These are phyloP conservation scores for Petrophora chlorosata DNA, from an alignment of 2,888 invertebrate species.

Conservation along the genomic window DNA sequence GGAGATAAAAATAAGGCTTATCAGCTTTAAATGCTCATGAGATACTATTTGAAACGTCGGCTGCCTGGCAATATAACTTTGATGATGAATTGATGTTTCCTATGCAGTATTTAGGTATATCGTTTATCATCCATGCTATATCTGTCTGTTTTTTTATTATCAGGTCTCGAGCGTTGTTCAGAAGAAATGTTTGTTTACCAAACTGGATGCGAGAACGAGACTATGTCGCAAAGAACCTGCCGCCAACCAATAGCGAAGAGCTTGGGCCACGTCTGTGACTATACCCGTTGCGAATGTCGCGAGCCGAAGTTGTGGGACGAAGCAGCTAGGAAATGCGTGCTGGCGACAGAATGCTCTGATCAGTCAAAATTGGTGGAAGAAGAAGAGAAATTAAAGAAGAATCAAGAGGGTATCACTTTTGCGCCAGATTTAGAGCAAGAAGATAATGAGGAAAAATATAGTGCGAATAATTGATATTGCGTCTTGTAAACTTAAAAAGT, in stretches of 20 bases:
- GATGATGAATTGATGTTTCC: too few species aligned
- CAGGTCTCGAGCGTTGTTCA: slow-evolving; percentile 48
- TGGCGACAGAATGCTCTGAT: slow-evolving; percentile 42
- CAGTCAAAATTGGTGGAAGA: slow-evolving; percentile 32
- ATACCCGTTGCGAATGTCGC: slow-evolving; percentile 48
- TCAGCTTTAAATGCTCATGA: too few species aligned
- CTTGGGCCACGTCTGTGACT: slow-evolving; percentile 48
- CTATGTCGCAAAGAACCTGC: slow-evolving; percentile 49
- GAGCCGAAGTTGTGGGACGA: slow-evolving; percentile 48
- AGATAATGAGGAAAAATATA: neutral
- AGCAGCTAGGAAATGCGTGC: slow-evolving; percentile 42
- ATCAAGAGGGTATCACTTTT: neutral
- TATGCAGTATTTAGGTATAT: too few species aligned
- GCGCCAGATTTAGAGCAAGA: neutral
- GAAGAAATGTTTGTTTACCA: slow-evolving; percentile 42
- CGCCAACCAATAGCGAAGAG: slow-evolving; percentile 33
- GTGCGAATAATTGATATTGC: neutral
- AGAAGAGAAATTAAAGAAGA: slow-evolving; percentile 9
- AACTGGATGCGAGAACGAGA: slow-evolving; percentile 37
- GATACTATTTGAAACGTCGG: too few species aligned
- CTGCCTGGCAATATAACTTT: too few species aligned
- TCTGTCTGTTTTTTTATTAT: neutral
- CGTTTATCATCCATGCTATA: too few species aligned
- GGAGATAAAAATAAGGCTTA: too few species aligned
- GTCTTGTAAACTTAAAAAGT: too few species aligned